Evolutionary conservation across 2,888 invertebrate species (phyloP), one percentile per base, ranked within the genome.

Genomic region (Andrena haemorrhoa): DNA sequence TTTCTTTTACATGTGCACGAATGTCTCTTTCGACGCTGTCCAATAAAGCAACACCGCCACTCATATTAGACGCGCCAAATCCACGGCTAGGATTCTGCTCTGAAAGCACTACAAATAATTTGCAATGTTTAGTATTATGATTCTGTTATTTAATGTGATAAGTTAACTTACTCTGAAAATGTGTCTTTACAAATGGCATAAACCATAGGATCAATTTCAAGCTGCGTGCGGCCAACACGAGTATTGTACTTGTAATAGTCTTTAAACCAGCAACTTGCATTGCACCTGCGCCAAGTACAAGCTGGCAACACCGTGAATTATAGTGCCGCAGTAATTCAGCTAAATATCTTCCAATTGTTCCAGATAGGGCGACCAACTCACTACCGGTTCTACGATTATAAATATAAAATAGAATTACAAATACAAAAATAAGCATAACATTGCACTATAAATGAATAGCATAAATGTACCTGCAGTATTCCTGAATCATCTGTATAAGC

Each of bases 231-330:
- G 98, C 97, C 85, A 98, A 94, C 10, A 98, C 98, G 90, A 99
- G 95, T 94, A 99, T 99, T 49, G 98, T 97, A 90, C 98, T 98
- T 4, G 99, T 98, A 86, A 99, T 99, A 33, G 98, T 98, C 94
- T 98, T 98, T 72, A 98, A 94, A 5, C 99, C 99, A 51, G 98
- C 98, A 84, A 98, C 97, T 91, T 98, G 97, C 92, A 99, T 96
- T 6, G 99, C 99, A 60, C 99, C 99, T 56, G 99, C 99, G 60
- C 99, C 99, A 74, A 99, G 95, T 73, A 99, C 98, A 88, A 99
- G 95, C 93, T 99, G 99, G 94, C 98, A 99, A 89, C 97, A 97
- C 78, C 97, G 95, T 5, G 98, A 98, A 94, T 98, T 98, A 91
- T 97, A 98, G 88, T 97, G 96, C 91, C 98, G 96, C 85, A 98